Base-by-base conservation (phyloP, 2,888 invertebrate species). In the Aphidius colemani region DNA sequence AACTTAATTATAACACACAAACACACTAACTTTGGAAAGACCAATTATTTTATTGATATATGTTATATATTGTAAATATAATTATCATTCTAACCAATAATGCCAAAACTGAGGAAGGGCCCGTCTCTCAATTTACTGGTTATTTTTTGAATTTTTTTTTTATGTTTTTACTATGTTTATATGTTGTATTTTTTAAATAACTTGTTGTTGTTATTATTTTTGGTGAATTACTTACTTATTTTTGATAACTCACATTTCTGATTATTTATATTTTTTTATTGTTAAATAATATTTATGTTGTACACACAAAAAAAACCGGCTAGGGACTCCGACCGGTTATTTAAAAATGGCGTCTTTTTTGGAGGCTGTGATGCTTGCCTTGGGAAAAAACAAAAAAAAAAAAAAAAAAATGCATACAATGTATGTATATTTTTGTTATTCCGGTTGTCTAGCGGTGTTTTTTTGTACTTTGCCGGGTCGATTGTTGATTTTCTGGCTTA, bases 321-420 rank as follows among this genome's bases (percentile, higher is more conserved):
- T 46, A 57, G 30, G 30, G 30, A 46, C 45, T 41, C 10, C 30
- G 40, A 57, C 57, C 57, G 57, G 59, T 59, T 49, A 44, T 59
- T 53, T 59, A 59, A 51, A 59, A 59, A 59, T 59, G 51, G 59
- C 59, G 43, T 59, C 59, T 49, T 39, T 49, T 53, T 30, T 30
- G 30, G 30, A 30, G 30, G 30, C 30, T 30, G 30, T 30, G 30
- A 30, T 30, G 30, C 30, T 5, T 30, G 3, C 30, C 30, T 30
- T 30, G 40, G 8, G 30, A 61, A 18, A 53, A 53, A 55, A 40
- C 8, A 13, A 51, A 30, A 49, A 18, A 53, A 59, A 43, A 13
- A 51, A 30, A 49, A 18, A 53, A 59, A 43, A n/a, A 72, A 71
- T 53, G 69, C 62, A 53, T 56, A 43, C 67, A 69, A 41, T 8